These are phyloP conservation scores for Ophion slaviceki DNA, from an alignment of 2,888 invertebrate genomes.

Conservation along the genomic window DNA sequence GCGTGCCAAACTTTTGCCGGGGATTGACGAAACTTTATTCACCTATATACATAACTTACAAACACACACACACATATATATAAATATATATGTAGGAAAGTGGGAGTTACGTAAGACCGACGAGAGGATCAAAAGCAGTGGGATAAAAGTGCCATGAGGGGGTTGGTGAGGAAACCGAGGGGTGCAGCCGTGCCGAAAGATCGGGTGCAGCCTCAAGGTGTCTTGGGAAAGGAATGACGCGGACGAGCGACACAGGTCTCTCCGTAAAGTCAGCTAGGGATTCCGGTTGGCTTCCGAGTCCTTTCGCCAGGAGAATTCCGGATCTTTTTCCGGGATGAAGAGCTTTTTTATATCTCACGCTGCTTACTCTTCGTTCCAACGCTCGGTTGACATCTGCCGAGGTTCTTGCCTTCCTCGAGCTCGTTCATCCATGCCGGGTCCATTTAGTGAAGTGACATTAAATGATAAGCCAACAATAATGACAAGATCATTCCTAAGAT, in stretches of 20 bases:
- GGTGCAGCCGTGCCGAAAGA: slow-evolving; percentile 33
- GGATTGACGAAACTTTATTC: slow-evolving; percentile 64
- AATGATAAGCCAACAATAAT: too few species aligned
- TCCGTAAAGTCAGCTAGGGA: slow-evolving; percentile 62
- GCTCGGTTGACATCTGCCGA: neutral
- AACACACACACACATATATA: neutral
- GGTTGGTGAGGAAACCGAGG: slow-evolving; percentile 6
- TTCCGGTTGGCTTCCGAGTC: slow-evolving; percentile 50
- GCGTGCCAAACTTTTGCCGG: slow-evolving; percentile 64
- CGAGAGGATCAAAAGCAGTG: slow-evolving; percentile 47
- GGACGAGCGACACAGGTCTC: slow-evolving; percentile 47
- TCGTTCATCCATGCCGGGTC: neutral
- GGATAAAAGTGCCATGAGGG: slow-evolving; percentile 30
- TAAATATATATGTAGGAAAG: neutral
- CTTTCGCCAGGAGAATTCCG: slow-evolving; percentile 36
- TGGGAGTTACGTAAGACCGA: slow-evolving; percentile 45
- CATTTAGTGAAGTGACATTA: neutral
- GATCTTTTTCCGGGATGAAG: slow-evolving; percentile 44
- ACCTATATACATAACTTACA: slow-evolving; percentile 19
- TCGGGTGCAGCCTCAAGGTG: slow-evolving; percentile 51
- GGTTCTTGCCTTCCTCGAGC: neutral
- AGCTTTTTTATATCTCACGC: slow-evolving; percentile 46
- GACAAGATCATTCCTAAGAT: neutral
- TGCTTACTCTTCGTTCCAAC: slow-evolving; percentile 19
- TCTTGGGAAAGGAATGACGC: slow-evolving; percentile 53